Evolutionary conservation across 1,140 invertebrate species (phyloP), one percentile per base, ranked within the genome.

Genomic region (Zaprionus vittiger): DNA sequence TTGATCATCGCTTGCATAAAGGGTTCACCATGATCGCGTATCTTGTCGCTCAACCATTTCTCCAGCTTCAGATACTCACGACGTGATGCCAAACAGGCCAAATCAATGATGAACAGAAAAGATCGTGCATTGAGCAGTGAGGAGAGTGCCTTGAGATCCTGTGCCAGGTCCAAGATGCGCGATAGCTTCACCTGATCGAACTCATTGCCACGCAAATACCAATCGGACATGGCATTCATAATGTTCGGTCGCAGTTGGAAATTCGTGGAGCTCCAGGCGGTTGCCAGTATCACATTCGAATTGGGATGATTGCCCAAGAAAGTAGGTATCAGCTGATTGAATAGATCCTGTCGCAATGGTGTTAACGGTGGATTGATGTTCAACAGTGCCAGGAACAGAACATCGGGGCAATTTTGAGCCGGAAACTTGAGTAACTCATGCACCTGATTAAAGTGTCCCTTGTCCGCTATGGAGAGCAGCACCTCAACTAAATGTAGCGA

Each of bases 21-120:
- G 17, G 94, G 94, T 91, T 98, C 98, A 17, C 98, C 98, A 93
- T 99, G 98, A 91, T 99, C 98, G 78, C 97, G 94, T 54, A 99
- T 98, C 94, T 99, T 99, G 92, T 99, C 99, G 2, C 96, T 96
- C 1, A 99, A 93, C 98, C 99, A 99, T 93, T 99, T 99, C 92
- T 99, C 99, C 7, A 99, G 93, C 93, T 99, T 99, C 0, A 99
- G 94, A 93, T 99, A 99, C 93, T 99, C 99, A 63, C 99, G 94
- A 69, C 99, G 93, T 0, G 99, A 99, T 0, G 99, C 99, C 49
- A 99, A 93, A 93, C 98, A 99, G 0, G 99, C 98, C 60, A 99
- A 93, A 94, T 99, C 99, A 81, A 99, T 99, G 4, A 99, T 97
- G 94, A 99, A 99, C 17, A 97, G 95, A 93, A 98, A 98, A 0